Evolutionary conservation across 2,797 vertebrate species (phyloP).

Genomic region (Trachops cirrhosus): DNA sequence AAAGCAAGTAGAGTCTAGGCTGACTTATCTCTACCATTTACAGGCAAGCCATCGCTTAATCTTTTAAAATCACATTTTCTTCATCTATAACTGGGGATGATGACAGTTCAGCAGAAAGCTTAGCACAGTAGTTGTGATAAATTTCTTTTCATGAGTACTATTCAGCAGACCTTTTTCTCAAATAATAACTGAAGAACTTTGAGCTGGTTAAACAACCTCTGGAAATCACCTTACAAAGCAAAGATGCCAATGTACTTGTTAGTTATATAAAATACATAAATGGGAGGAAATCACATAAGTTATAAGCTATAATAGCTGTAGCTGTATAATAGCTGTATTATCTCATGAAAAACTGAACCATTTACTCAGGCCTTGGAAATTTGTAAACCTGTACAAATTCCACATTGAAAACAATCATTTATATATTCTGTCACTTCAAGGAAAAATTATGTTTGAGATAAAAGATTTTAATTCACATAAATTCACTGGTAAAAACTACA

Average conservation of each 20-base stretch:
- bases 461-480: constrained; percentile 49
- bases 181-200: background rate
- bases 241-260: constrained; percentile 58
- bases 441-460: constrained; percentile 58
- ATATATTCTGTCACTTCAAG: constrained; percentile 61
- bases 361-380: constrained; percentile 55
- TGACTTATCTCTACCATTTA: background rate
- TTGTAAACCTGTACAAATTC: constrained; percentile 68
- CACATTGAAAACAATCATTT: constrained; percentile 60
- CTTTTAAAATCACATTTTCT: background rate
- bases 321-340: constrained; percentile 66
- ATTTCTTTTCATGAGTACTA: background rate
- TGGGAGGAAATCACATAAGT: constrained; percentile 77
- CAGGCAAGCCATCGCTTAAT: background rate
- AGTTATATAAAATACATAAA: constrained; percentile 82
- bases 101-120: background rate
- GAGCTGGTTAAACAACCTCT: background rate
- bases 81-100: background rate
- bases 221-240: constrained; percentile 20
- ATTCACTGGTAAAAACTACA: background rate
- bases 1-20: background rate
- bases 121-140: background rate
- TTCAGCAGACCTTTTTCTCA: background rate
- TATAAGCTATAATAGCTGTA: too few species aligned
- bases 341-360: constrained; percentile 67